Base-by-base conservation (phyloP, 2,888 invertebrate genomes). In the Trichogramma dendrolimi region DNA sequence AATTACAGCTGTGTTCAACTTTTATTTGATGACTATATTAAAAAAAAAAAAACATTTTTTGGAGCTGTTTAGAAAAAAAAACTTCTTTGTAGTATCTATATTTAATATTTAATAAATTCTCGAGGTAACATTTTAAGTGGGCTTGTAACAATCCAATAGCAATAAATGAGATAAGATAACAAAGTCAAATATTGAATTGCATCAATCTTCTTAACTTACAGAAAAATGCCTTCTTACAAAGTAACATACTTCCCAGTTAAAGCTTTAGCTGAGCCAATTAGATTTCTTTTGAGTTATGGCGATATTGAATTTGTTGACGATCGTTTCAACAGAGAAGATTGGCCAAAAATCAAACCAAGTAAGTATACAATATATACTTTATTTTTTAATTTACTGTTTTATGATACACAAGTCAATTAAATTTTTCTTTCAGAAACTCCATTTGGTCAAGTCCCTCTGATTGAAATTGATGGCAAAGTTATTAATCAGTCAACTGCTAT, bases 391-490 rank as follows among this genome's bases (percentile, higher is more conserved):
- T 6, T 14, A 7, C 6, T 5, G 2, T n/a, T 14, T 14, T 6
- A 11, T 8, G 5, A 11, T 4, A 14, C 4, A 4, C 5, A 6
- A 4, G 6, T 27, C 41, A 8, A 7, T 41, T 11, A 11, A 1
- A 41, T 27, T 44, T 8, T 43, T n/a, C 54, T 69, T 75, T 38
- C 73, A 86, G 81, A 79, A 62, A 85, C 82, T 81, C 87, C 87
- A 43, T 87, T 85, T 74, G 87, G 87, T 0, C 85, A 86, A 74
- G 74, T 86, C 66, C 88, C 88, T 0, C 75, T 87, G 0, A 70
- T 88, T 56, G 85, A 85, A 75, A 79, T 87, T 5, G 84, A 87
- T 63, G 88, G 86, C 4, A 86, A 86, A 72, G 73, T 79, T 66
- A 79, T 84, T 63, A 81, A 83, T 38, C 88, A 88, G 73, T 85